Percentiles rank a stretch among this genome's conserved stretches.
These are phyloP conservation scores for Desmophyllum pertusum DNA, from an alignment of 92 coral and sea anemone genomes.

Conservation along the genomic window DNA sequence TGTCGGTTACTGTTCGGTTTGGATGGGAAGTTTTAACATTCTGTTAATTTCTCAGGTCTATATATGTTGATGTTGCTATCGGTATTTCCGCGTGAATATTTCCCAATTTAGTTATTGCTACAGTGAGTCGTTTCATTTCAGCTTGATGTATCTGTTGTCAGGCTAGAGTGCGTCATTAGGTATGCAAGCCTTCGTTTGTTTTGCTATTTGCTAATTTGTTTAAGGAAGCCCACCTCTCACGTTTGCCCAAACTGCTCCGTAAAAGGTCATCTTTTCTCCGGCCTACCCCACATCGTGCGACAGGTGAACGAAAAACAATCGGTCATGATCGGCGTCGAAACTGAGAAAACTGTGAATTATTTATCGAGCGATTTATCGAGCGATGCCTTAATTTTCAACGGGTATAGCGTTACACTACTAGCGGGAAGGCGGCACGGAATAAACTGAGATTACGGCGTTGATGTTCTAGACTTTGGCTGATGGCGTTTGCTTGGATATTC, in stretches of 20 bases:
- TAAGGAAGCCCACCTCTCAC: background rate
- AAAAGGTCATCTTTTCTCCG: background rate
- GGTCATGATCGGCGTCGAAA: slow-evolving; percentile 1
- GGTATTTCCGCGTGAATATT: background rate
- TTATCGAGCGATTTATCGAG: background rate
- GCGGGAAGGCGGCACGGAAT: background rate
- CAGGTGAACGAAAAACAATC: slow-evolving; percentile 11
- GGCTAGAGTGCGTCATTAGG: background rate
- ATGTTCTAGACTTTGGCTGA: background rate
- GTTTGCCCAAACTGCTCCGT: background rate
- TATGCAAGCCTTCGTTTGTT: background rate
- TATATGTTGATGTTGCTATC: background rate
- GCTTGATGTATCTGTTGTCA: background rate
- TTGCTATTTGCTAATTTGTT: background rate
- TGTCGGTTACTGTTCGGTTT: background rate
- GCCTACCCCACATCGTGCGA: background rate
- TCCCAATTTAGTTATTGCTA: too few relatives aligned
- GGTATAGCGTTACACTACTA: background rate
- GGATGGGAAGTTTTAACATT: background rate
- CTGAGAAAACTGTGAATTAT: slow-evolving; percentile 16
- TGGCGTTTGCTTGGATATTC: background rate
- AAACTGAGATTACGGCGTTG: background rate
- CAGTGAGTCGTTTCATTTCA: background rate
- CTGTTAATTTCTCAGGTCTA: background rate
- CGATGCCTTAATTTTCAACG: background rate